phyloP scores from a whole-genome alignment of 2,113 vertebrate species.

The Centropristis striata region DNA sequence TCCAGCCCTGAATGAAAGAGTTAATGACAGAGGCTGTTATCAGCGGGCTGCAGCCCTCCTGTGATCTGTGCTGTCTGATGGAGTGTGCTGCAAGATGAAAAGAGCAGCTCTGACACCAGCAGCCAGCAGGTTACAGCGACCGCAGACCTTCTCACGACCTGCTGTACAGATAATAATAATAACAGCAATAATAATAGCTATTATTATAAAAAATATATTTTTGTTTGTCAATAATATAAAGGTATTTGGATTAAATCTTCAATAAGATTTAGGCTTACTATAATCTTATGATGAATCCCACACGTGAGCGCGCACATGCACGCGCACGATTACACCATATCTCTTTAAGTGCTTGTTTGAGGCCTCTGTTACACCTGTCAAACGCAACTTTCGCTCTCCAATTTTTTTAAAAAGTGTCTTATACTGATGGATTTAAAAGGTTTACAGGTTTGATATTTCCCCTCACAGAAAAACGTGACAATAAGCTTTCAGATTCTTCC shows the following conservation, averaged over 20 bases:
- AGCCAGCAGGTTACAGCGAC: conserved; percentile 45
- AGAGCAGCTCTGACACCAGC: conserved; percentile 69
- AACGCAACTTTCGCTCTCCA: background rate
- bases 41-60: conserved; percentile 81
- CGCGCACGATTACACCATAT: background rate
- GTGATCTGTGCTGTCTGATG: conserved; percentile 75
- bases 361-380: background rate
- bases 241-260: background rate
- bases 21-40: conserved; percentile 84
- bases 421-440: background rate
- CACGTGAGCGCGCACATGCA: background rate
- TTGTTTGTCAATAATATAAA: background rate
- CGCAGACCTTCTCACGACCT: conserved; percentile 45
- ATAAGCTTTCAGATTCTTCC: background rate
- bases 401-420: background rate
- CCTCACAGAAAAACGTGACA: background rate
- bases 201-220: conserved; percentile 1
- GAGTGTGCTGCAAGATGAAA: conserved; percentile 71
- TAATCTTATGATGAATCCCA: background rate
- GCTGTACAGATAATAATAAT: conserved; percentile 5
- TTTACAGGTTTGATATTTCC: background rate
- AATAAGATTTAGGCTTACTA: background rate
- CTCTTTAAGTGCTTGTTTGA: background rate
- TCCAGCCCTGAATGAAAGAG: conserved; percentile 66
- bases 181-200: background rate